Base-by-base conservation (phyloP, 2,797 vertebrate genomes). In the Takifugu ocellatus region DNA sequence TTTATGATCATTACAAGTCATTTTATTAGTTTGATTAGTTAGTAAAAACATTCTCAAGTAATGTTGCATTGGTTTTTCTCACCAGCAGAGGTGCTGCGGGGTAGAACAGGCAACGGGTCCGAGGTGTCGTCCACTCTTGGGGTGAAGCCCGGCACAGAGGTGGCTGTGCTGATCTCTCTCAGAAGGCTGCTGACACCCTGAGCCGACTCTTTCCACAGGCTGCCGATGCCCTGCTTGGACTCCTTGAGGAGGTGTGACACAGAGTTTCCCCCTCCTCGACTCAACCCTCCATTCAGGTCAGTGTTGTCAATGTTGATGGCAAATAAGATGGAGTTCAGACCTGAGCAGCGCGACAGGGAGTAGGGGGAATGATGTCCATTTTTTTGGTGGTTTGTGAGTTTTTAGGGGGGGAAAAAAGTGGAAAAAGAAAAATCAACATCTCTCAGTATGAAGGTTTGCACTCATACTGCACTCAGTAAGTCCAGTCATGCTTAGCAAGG, bases 251-350 rank as follows among this genome's bases (percentile, higher is more conserved):
- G 90, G 85, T 94, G 86, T 0, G 96, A 94, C 42, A 99, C 91
- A 0, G 93, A 91, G 14, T 94, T 81, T n/a, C 87, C 88, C 0
- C 75, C 65, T 0, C 63, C 79, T 0, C 82, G 72, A 3, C 91
- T 92, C 68, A 86, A 88, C 24, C 92, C 93, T 0, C 96, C 97
- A 3, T 98, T 99, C 82, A 99, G 90, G 78, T 99, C 97, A 1
- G 81, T 93, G 88, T 99, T 99, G 88, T 99, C 96, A 5, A 99
- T 98, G 90, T 97, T 99, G 83, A 99, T 95, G 49, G 97, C 97
- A 56, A 99, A 99, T 72, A 99, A 89, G 81, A 99, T 99, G 51
- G 97, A 98, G 90, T 98, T 99, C 77, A 99, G 80, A 61, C 97
- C 97, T 99, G 85, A 7, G 46, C 24, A 57, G 12, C 0, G 9